A percentile compares a stretch with the other conserved stretches of the same genome.
phyloP scores from a whole-genome alignment of 2,888 invertebrate species.

The Caenorhabditis japonica region DNA sequence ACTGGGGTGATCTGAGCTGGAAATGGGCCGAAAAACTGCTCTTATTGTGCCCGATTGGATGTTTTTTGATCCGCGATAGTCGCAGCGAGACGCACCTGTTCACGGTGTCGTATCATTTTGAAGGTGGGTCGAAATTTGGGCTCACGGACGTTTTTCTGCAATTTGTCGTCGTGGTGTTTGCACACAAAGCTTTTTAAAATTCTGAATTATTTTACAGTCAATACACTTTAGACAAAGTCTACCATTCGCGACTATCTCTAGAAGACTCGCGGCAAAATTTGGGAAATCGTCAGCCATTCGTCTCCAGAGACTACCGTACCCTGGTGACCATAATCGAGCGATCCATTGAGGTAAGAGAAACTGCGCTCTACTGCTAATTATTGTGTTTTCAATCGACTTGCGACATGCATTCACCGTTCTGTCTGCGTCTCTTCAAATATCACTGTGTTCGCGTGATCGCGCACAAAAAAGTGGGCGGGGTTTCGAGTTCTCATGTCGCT shows the following conservation, averaged over 20 bases:
- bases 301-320: slow-evolving; percentile 34
- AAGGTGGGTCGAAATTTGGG: slow-evolving; percentile 20
- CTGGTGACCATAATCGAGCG: slow-evolving; percentile 37
- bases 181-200: not conserved
- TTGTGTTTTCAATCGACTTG: no score
- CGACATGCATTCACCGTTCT: no score
- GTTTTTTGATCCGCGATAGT: slow-evolving; percentile 70
- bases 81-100: slow-evolving; percentile 57
- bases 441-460: no score
- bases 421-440: no score
- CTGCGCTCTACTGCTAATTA: no score
- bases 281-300: slow-evolving; percentile 33
- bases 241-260: slow-evolving; percentile 40
- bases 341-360: slow-evolving; percentile 35
- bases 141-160: not conserved
- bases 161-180: not conserved
- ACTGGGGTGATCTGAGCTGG: slow-evolving; percentile 86
- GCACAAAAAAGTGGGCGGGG: no score
- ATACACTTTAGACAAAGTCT: slow-evolving; percentile 47
- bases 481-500: no score
- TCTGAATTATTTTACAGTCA: no score
- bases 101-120: slow-evolving; percentile 50
- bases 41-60: slow-evolving; percentile 58
- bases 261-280: slow-evolving; percentile 31
- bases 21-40: slow-evolving; percentile 82